Conservation (phyloP, 2,113 vertebrate species). For the Euleptes europaea region DNA sequence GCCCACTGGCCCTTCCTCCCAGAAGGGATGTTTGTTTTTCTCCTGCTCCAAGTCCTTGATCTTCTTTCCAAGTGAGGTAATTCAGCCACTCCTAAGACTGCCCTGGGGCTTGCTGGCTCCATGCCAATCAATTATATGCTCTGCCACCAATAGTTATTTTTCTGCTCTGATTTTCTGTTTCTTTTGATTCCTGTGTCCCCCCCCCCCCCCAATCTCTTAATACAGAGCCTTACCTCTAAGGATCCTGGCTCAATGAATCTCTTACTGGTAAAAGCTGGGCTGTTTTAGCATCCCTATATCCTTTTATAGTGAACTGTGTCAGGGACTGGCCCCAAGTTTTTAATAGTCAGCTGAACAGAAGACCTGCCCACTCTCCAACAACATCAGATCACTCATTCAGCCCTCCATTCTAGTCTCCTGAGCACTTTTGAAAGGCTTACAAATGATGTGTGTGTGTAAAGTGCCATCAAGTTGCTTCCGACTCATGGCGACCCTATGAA, state of each 20-base stretch:
- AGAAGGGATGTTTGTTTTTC: slow-evolving; percentile 29
- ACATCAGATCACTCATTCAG: not conserved
- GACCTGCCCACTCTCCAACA: not conserved
- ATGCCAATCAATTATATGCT: slow-evolving; percentile 18
- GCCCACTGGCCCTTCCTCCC: slow-evolving; percentile 7
- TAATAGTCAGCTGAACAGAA: not conserved
- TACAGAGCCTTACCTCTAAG: not conserved
- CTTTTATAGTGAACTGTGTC: not conserved
- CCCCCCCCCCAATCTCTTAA: no score
- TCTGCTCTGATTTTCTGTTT: slow-evolving; percentile 7
- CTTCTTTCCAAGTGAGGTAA: slow-evolving; percentile 38
- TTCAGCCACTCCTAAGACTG: slow-evolving; percentile 9
- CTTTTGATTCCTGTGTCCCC: not conserved
- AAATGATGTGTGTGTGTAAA: no score
- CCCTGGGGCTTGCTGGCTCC: slow-evolving; percentile 8
- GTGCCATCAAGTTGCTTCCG: no score
- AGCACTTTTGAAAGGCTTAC: no score
- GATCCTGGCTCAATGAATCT: not conserved
- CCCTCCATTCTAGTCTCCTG: not conserved
- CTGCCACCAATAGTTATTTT: not conserved
- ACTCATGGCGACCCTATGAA: no score
- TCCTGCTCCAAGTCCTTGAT: slow-evolving; percentile 19
- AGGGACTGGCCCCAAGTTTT: not conserved
- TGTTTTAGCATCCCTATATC: not conserved
- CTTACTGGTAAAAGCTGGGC: not conserved